A percentile compares a stretch with the other conserved stretches of the same genome.
phyloP scores from a whole-genome alignment of 1,140 invertebrate species.

The Babylonia areolata region DNA sequence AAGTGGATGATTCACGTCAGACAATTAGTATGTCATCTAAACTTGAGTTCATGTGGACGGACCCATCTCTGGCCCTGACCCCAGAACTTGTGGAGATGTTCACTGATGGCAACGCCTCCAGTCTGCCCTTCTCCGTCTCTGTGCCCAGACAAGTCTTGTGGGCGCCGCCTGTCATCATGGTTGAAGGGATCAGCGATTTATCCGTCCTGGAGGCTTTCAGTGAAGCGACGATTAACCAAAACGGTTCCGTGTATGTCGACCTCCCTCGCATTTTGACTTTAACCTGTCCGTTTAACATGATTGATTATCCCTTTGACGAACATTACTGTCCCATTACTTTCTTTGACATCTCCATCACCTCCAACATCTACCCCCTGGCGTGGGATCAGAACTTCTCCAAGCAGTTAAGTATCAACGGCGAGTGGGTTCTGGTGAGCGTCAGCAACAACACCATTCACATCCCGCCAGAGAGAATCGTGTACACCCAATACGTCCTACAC shows the following conservation, averaged over 20 bases:
- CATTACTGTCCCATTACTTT: background rate
- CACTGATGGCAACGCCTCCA: background rate
- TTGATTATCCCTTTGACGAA: background rate
- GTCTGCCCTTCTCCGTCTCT: background rate
- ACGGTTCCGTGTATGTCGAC: background rate
- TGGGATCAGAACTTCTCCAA: background rate
- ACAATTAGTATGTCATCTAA: background rate
- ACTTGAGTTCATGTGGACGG: background rate
- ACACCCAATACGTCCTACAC: background rate
- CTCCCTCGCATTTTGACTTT: background rate
- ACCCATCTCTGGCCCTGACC: background rate
- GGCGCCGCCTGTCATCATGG: background rate
- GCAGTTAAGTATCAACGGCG: background rate
- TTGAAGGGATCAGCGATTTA: background rate
- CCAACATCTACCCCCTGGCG: background rate
- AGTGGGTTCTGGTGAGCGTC: background rate
- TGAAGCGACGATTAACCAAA: background rate
- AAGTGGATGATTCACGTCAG: background rate
- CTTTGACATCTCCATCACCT: background rate
- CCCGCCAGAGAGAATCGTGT: no score
- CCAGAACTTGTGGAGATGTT: background rate
- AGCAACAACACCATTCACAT: background rate
- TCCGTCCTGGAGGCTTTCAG: background rate
- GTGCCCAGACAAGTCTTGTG: background rate
- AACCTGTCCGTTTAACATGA: background rate